Conservation (phyloP, 1,140 invertebrate species). For the Diplogasteroides magnus region DNA sequence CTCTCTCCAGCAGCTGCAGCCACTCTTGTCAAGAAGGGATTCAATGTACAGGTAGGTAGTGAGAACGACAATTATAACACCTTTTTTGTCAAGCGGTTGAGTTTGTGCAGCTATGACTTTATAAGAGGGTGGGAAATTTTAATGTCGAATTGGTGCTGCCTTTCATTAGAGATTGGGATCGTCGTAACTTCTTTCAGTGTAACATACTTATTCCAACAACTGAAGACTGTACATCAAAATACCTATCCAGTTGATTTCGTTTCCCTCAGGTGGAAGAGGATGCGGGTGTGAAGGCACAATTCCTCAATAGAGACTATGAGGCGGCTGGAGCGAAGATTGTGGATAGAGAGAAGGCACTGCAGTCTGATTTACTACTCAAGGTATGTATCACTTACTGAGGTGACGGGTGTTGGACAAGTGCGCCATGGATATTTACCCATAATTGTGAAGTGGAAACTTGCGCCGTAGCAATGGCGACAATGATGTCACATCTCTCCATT, state of each 20-base stretch:
- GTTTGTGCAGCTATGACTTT: too few species aligned
- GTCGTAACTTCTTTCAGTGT: too few species aligned
- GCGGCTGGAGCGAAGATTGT: slow-evolving; percentile 13
- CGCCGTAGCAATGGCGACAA: neutral
- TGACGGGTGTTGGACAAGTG: slow-evolving; percentile 1
- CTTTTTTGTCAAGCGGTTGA: too few species aligned
- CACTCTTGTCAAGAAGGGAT: slow-evolving; percentile 24
- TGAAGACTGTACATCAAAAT: neutral
- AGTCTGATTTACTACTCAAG: slow-evolving; percentile 23
- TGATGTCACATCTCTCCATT: too few species aligned
- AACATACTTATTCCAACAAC: too few species aligned
- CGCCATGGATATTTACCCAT: neutral
- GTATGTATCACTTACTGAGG: too few species aligned
- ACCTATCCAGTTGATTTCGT: neutral
- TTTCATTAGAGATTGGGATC: too few species aligned
- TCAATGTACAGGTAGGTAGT: slow-evolving; percentile 14
- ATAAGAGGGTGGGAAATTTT: too few species aligned
- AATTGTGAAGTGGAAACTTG: too few species aligned
- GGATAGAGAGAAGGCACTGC: slow-evolving; percentile 4
- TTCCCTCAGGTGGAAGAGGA: slow-evolving; percentile 18
- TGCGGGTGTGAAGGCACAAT: slow-evolving; percentile 15
- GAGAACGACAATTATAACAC: too few species aligned
- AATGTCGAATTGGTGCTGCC: too few species aligned
- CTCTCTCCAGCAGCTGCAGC: slow-evolving; percentile 11
- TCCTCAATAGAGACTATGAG: slow-evolving; percentile 9